Evolutionary conservation across 2,797 vertebrate genomes (phyloP).

Genomic region (Parambassis ranga): DNA sequence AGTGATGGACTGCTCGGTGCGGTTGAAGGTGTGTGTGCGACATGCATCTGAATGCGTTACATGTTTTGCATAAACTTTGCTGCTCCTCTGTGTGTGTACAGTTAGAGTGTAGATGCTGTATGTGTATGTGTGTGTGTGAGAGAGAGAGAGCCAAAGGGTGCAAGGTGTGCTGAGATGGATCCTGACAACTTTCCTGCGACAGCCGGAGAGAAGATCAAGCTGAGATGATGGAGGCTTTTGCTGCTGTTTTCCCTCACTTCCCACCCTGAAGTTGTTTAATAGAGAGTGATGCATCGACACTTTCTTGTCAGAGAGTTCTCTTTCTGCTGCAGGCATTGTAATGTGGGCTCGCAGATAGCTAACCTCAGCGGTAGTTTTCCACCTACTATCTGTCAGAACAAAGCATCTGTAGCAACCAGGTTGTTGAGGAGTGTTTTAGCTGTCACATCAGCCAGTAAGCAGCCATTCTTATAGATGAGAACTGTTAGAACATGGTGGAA

Average conservation of each 20-base stretch:
- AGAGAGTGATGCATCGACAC: not conserved
- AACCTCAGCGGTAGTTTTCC: not conserved
- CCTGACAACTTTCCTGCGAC: conserved; percentile 38
- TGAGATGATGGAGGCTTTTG: conserved; percentile 50
- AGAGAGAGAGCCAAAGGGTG: not conserved
- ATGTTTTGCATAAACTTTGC: not conserved
- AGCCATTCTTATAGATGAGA: not conserved
- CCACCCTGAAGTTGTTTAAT: conserved; percentile 38
- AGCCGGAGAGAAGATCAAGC: conserved; percentile 59
- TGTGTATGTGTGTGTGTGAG: not conserved
- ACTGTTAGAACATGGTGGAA: not conserved
- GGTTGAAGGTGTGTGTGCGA: not conserved
- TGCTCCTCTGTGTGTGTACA: not conserved
- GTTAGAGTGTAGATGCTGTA: not conserved
- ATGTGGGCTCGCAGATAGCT: not conserved
- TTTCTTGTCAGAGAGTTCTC: conserved; percentile 12
- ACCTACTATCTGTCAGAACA: not conserved
- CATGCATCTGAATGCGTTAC: not conserved
- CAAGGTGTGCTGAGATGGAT: conserved; percentile 36
- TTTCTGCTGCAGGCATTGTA: not conserved
- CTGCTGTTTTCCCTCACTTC: conserved; percentile 50
- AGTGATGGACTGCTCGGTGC: conserved; percentile 25
- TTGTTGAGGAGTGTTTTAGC: not conserved
- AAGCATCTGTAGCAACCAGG: not conserved
- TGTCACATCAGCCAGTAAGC: not conserved